Evolutionary conservation across 2,888 invertebrate genomes (phyloP).

Genomic region (Trissoscelio sp.): DNA sequence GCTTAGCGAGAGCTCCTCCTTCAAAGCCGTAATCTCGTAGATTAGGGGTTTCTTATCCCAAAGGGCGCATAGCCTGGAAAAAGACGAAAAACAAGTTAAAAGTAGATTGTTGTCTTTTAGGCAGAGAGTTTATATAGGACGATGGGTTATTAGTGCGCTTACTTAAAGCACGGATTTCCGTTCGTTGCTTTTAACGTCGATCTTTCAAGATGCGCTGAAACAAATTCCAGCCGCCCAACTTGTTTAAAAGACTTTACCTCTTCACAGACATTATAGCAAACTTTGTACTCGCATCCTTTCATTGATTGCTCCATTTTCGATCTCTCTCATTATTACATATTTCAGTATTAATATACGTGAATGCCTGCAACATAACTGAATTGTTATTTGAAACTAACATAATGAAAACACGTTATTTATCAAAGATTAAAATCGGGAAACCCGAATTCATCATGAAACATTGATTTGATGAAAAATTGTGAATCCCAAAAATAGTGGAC

Average conservation of each 20-base stretch:
- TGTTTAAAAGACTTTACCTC: conserved; percentile 32
- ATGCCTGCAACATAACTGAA: not conserved
- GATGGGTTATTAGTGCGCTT: conserved; percentile 69
- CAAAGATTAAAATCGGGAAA: too few relatives aligned
- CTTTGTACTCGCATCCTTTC: conserved; percentile 26
- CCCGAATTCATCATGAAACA: too few relatives aligned
- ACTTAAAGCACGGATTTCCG: conserved; percentile 65
- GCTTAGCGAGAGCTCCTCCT: too few relatives aligned
- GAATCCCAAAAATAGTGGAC: too few relatives aligned
- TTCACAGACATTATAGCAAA: conserved; percentile 43
- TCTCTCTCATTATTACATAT: not conserved
- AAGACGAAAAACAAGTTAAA: conserved; percentile 65
- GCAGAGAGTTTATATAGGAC: conserved; percentile 61
- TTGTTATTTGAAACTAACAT: too few relatives aligned
- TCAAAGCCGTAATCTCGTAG: conserved; percentile 69
- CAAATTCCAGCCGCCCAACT: conserved; percentile 51
- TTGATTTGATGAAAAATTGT: too few relatives aligned
- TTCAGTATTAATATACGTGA: not conserved
- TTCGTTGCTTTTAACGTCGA: conserved; percentile 60
- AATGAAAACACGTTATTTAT: too few relatives aligned
- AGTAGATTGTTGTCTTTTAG: conserved; percentile 67
- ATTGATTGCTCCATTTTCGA: conserved; percentile 16
- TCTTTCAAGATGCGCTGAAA: conserved; percentile 51
- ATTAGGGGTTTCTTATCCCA: conserved; percentile 67
- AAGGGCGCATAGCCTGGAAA: conserved; percentile 54